Conservation (phyloP, 2,797 vertebrate genomes). For the Pipistrellus kuhlii region DNA sequence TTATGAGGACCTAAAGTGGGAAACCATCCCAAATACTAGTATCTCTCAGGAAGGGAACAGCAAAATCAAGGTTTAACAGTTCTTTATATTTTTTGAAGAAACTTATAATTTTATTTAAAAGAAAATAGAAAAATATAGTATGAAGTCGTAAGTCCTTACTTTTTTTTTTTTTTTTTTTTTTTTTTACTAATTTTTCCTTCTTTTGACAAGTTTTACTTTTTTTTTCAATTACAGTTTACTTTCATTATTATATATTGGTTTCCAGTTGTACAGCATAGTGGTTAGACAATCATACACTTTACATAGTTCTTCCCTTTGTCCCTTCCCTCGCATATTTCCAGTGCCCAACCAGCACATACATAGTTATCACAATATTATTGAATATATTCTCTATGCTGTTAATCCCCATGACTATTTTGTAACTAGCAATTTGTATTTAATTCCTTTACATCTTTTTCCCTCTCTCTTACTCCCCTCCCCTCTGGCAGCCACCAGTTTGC, state of each 20-base stretch:
- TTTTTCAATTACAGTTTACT: neutral
- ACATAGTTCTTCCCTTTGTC: neutral
- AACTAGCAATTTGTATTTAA: neutral
- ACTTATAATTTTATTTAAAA: slow-evolving; percentile 47
- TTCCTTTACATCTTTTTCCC: neutral
- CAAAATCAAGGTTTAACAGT: neutral
- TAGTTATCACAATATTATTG: neutral
- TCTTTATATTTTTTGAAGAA: neutral
- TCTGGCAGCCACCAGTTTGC: neutral
- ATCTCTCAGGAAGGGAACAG: neutral
- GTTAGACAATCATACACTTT: neutral
- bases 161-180: neutral
- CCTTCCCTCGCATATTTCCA: neutral
- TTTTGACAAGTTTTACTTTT: neutral
- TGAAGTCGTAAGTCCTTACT: neutral
- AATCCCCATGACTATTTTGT: neutral
- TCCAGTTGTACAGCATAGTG: neutral
- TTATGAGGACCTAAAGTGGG: neutral
- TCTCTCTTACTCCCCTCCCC: neutral
- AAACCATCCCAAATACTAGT: neutral
- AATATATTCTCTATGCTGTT: neutral
- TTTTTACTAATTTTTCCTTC: neutral
- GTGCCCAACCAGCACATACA: neutral
- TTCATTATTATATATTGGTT: neutral
- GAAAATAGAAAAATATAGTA: neutral